Evolutionary conservation across 2,113 vertebrate species (phyloP).

Genomic region (Sprattus sprattus): DNA sequence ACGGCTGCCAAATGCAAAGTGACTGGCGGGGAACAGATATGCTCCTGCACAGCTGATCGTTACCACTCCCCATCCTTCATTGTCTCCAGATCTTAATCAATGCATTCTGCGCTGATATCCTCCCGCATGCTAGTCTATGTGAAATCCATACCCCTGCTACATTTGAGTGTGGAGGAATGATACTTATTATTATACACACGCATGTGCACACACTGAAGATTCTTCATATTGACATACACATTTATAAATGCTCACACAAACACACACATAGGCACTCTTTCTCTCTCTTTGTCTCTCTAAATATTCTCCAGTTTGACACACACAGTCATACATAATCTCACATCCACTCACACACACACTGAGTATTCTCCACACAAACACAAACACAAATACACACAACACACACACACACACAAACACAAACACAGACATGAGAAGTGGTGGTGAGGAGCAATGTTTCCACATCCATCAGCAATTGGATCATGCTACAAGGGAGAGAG

Average conservation of each 20-base stretch:
- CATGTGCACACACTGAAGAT: background rate
- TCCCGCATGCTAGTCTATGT: background rate
- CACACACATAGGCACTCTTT: background rate
- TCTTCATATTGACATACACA: background rate
- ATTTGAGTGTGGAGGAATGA: background rate
- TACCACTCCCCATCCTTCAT: background rate
- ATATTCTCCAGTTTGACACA: too few species aligned
- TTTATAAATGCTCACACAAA: background rate
- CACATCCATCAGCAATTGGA: too few species aligned
- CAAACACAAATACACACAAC: background rate
- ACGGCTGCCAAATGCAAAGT: background rate
- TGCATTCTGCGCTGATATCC: background rate
- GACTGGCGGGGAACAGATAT: background rate
- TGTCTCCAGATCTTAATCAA: slow-evolving; percentile 12
- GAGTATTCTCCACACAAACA: background rate
- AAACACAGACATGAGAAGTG: background rate
- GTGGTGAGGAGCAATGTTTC: too few species aligned
- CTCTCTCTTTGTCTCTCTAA: too few species aligned
- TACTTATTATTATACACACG: background rate
- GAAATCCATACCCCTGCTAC: background rate
- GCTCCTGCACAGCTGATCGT: background rate
- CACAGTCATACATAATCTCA: too few species aligned
- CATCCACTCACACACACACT: background rate
- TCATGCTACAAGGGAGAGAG: too few species aligned
- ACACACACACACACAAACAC: background rate